Evolutionary conservation across 2,113 vertebrate species (phyloP), one percentile per base, ranked within the genome.

Genomic region (Chlorodrepanis virens): DNA sequence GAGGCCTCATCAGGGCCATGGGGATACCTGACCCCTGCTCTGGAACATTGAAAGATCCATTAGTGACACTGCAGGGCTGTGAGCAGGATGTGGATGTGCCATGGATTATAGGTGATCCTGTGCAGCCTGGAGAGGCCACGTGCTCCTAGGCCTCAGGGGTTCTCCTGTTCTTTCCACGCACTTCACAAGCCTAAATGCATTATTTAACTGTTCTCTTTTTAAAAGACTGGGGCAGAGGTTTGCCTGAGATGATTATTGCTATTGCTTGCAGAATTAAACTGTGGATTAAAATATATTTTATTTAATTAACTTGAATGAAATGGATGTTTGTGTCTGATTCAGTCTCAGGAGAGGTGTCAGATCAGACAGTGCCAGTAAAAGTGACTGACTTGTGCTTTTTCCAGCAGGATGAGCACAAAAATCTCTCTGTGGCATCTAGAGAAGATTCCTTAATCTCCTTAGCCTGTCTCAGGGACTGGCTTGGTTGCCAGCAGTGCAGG

Each of bases 191-290:
- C 21, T 44, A 61, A 68, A 50, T 57, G 54, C 64, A 42, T 90
- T 90, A 64, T 87, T 77, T 76, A 94, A 81, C 49, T 24, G 33
- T 39, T 61, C n/a, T 71, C 47, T 42, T 57, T 92, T 77, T 42
- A 54, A 45, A 76, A 76, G 49, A 4, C 78, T 3, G 0, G 14
- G 39, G 12, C 89, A 49, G 31, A 81, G 29, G 17, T 57, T 77
- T 77, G 49, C 40, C 69, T 50, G 49, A 45, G 44, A 24, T 69
- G 35, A 35, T 71, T 63, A 54, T 39, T 69, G 49, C 40, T 68
- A 15, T 10, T 40, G 7, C 63, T 68, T 53, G 24, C 39, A 77
- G 12, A 54, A 60, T 64, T 80, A 64, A 72, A 87, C 9, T 24
- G 33, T 28, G 40, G 24, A 70, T 67, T 71, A 53, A 92, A 90